These are phyloP conservation scores for Gnathonemus echidnorhynchus DNA, from an alignment of 2,113 vertebrate genomes.

Conservation along the genomic window DNA sequence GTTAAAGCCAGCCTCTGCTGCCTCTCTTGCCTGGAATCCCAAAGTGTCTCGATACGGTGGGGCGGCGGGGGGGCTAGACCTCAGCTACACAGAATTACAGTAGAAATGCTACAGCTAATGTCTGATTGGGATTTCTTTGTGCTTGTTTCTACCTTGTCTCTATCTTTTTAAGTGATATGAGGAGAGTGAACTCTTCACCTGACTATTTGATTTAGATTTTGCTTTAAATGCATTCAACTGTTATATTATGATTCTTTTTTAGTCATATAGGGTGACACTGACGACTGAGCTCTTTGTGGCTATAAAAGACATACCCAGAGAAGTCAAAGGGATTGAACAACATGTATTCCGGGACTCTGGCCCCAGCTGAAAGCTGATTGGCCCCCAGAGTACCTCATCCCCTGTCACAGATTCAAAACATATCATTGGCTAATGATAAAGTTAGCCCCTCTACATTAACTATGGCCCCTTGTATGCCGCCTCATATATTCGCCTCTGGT, in stretches of 20 bases:
- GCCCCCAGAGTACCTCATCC: not conserved
- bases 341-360: not conserved
- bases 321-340: not conserved
- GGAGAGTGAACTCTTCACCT: not conserved
- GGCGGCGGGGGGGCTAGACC: not conserved
- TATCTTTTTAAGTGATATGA: not conserved
- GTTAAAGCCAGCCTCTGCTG: not conserved
- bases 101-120: not conserved
- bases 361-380: not conserved
- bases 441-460: not conserved
- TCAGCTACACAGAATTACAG: not conserved
- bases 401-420: not conserved
- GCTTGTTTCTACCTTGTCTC: not conserved
- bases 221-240: not conserved
- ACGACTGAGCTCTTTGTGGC: not conserved
- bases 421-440: not conserved
- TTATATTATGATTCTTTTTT: not conserved
- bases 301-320: not conserved
- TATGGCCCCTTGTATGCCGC: too few species aligned
- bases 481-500: not conserved
- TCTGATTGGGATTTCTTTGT: not conserved
- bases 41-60: not conserved
- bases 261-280: not conserved
- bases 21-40: not conserved
- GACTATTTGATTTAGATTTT: not conserved